These are phyloP conservation scores for Sepiola atlantica DNA, from an alignment of 2,888 invertebrate species.

Conservation along the genomic window DNA sequence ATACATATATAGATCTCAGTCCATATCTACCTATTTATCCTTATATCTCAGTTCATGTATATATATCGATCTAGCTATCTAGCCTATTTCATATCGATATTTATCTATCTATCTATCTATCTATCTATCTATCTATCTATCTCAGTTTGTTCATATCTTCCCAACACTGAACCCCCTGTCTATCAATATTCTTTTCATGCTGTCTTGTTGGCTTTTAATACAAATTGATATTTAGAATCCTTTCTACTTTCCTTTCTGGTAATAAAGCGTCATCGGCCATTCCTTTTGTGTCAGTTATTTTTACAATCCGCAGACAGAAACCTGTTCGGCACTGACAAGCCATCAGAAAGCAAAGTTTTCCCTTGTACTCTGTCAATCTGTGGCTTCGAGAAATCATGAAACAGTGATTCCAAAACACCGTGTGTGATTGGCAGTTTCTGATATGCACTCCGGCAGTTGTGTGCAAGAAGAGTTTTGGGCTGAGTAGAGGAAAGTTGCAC, in stretches of 20 bases:
- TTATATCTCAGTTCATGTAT: too few species aligned
- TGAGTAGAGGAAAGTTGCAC: too few species aligned
- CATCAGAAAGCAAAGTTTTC: not conserved
- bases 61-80: too few species aligned
- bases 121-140: too few species aligned
- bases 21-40: too few species aligned
- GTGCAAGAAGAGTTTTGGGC: not conserved
- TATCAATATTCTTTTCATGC: not conserved
- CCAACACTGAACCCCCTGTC: not conserved
- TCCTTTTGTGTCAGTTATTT: not conserved
- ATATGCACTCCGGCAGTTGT: not conserved
- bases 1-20: too few species aligned
- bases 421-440: conserved; percentile 4
- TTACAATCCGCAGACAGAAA: not conserved
- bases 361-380: not conserved
- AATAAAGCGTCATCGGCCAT: not conserved
- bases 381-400: not conserved
- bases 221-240: not conserved
- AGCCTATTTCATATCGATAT: too few species aligned
- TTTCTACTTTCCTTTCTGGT: not conserved
- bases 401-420: not conserved
- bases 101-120: not conserved
- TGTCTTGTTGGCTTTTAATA: not conserved
- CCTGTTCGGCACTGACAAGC: not conserved
- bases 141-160: too few species aligned